phyloP scores from a whole-genome alignment of 2,797 vertebrate genomes.

The Phrynocephalus forsythii region DNA sequence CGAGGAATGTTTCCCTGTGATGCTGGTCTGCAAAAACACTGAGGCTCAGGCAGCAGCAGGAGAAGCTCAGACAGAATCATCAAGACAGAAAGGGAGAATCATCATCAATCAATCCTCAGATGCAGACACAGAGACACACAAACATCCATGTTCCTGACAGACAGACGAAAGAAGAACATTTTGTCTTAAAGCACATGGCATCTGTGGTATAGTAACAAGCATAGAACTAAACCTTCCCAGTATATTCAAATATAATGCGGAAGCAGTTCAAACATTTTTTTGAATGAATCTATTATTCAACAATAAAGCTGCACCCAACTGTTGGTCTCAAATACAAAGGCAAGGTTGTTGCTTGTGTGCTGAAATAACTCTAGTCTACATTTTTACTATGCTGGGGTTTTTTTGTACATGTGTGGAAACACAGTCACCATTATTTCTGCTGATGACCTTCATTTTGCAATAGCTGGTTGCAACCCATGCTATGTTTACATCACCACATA shows the following conservation, averaged over 20 bases:
- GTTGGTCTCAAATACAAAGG: too few relatives aligned
- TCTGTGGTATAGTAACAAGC: background rate
- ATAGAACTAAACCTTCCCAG: background rate
- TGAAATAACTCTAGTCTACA: too few relatives aligned
- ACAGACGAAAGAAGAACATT: slow-evolving; percentile 21
- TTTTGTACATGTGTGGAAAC: background rate
- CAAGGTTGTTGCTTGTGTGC: too few relatives aligned
- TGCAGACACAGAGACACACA: too few relatives aligned
- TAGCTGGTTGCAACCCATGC: background rate
- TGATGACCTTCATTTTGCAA: background rate
- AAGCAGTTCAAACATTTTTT: background rate
- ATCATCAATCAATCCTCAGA: too few relatives aligned
- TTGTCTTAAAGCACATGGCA: background rate
- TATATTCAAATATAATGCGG: background rate
- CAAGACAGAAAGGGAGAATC: too few relatives aligned
- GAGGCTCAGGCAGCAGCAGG: too few relatives aligned
- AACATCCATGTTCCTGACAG: too few relatives aligned
- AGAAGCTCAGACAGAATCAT: too few relatives aligned
- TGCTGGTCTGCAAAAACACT: too few relatives aligned
- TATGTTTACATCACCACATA: background rate
- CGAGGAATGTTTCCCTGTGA: too few relatives aligned
- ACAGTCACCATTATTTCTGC: background rate
- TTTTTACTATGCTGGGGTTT: background rate
- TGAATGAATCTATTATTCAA: background rate
- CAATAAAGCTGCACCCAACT: background rate